phyloP scores from a whole-genome alignment of 30 jellyfish, hydroid and myxozoan species.

The Aurelia aurita region DNA sequence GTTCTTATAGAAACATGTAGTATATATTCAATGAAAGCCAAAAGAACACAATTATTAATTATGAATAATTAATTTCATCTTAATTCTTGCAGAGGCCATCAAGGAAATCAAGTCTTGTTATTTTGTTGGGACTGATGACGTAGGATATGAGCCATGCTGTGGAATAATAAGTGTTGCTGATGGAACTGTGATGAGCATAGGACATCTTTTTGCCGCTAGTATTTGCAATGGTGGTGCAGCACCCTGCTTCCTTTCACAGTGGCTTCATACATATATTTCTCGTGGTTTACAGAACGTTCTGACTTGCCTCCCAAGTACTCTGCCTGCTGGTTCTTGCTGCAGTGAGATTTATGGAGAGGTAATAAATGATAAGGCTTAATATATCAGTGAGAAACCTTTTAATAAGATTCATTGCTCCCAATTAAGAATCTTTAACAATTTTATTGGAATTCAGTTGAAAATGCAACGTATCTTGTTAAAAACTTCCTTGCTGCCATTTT shows the following conservation, averaged over 20 bases:
- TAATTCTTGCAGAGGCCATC: conserved; percentile 26
- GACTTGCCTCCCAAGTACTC: conserved; percentile 4
- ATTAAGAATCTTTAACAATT: too few species aligned
- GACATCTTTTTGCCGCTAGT: conserved; percentile 47
- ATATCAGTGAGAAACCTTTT: too few species aligned
- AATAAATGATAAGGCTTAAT: background rate
- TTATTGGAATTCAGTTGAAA: too few species aligned
- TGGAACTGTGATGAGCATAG: conserved; percentile 50
- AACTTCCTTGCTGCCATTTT: too few species aligned
- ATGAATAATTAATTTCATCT: conserved; percentile 3
- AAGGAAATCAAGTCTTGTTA: conserved; percentile 5
- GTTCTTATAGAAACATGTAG: too few species aligned
- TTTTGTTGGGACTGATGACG: conserved; percentile 41
- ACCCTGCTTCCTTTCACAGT: conserved; percentile 46
- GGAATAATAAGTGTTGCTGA: conserved; percentile 47
- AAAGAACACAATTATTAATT: background rate
- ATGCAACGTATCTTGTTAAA: too few species aligned
- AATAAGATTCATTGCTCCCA: too few species aligned
- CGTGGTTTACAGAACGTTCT: conserved; percentile 28
- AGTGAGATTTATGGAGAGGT: conserved; percentile 3
- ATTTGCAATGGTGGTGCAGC: conserved; percentile 49
- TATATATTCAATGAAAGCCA: background rate
- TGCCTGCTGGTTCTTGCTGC: conserved; percentile 4
- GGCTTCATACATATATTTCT: conserved; percentile 33
- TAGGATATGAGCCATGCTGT: conserved; percentile 40